Conservation (phyloP, 2,113 vertebrate species). For the Marmota flaviventris region DNA sequence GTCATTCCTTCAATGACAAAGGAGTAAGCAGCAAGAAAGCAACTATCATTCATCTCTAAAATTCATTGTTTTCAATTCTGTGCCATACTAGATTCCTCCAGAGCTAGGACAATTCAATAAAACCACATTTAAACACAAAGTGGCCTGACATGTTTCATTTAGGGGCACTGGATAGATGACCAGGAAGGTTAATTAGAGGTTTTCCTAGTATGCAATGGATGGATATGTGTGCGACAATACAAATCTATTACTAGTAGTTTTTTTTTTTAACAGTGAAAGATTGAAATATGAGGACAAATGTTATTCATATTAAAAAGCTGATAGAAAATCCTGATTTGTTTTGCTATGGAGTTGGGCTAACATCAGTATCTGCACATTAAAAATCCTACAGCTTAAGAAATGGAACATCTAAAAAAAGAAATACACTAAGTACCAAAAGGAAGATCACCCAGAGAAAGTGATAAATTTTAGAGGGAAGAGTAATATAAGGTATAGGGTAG, state of each 20-base stretch:
- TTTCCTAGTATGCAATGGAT: neutral
- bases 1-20: neutral
- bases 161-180: neutral
- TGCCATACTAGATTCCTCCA: neutral
- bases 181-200: neutral
- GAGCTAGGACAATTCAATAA: neutral
- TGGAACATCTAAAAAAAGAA: neutral
- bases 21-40: neutral
- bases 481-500: neutral
- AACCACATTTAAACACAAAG: neutral
- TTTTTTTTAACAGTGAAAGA: neutral
- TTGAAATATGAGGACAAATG: neutral
- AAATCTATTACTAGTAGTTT: neutral
- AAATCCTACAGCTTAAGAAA: neutral
- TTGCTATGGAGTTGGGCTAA: neutral
- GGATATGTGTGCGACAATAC: neutral
- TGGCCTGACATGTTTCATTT: neutral
- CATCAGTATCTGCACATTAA: neutral
- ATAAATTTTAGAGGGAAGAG: neutral
- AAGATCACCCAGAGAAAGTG: neutral
- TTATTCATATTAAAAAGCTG: neutral
- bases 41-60: neutral
- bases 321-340: neutral
- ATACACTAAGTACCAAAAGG: neutral
- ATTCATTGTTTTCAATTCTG: neutral